Percentiles rank a stretch among this genome's conserved stretches.
Conservation (phyloP, 2,888 invertebrate species). For the Drosophila pegasa region DNA sequence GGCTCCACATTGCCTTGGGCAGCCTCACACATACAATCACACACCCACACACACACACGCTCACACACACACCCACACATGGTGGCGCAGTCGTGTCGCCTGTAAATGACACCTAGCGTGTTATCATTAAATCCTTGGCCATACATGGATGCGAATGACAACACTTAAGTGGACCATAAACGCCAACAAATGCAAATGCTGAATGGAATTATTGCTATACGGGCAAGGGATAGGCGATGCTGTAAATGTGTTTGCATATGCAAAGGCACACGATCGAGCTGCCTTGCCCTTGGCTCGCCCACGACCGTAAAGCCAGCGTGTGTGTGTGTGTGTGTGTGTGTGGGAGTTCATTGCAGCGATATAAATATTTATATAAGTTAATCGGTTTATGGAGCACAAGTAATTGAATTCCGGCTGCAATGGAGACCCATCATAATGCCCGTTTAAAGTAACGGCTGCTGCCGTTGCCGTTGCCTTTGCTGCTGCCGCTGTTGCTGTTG, state of each 20-base stretch:
- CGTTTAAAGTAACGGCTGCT: constrained; percentile 15
- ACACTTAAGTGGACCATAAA: constrained; percentile 77
- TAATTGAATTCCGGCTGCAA: constrained; percentile 71
- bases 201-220: constrained; percentile 64
- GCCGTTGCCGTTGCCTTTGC: background rate
- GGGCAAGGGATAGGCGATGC: constrained; percentile 9
- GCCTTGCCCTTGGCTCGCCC: constrained; percentile 15
- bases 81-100: constrained; percentile 28
- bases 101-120: constrained; percentile 70
- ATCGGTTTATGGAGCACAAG: constrained; percentile 78
- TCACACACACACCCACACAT: background rate
- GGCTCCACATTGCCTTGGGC: constrained; percentile 1
- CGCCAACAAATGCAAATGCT: constrained; percentile 77
- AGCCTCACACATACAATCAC: too few relatives aligned
- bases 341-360: constrained; percentile 66
- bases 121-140: constrained; percentile 67
- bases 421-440: constrained; percentile 19
- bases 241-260: constrained; percentile 73
- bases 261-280: constrained; percentile 52
- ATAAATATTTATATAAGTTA: constrained; percentile 80
- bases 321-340: constrained; percentile 33
- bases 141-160: constrained; percentile 61
- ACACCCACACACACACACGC: background rate
- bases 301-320: constrained; percentile 37
- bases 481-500: background rate